Evolutionary conservation across 2,797 vertebrate genomes (phyloP).

Genomic region (Neosilurus mollespiculum): DNA sequence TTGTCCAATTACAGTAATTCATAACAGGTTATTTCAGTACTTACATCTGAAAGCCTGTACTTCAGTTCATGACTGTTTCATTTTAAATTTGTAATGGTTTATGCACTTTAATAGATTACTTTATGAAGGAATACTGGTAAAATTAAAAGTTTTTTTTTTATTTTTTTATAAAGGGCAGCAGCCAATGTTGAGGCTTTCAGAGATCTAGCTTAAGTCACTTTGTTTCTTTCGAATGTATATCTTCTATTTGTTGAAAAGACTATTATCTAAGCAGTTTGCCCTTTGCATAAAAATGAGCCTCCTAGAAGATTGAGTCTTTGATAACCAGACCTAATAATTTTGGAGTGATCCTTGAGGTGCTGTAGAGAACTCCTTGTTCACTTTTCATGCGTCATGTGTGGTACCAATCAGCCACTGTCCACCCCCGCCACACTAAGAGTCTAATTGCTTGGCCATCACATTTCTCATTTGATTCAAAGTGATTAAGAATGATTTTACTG

Average conservation of each 20-base stretch:
- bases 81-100: background rate
- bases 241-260: background rate
- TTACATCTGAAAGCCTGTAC: too few species aligned
- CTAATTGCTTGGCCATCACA: slow-evolving; percentile 30
- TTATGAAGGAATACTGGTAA: background rate
- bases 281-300: slow-evolving; percentile 12
- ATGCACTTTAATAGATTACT: background rate
- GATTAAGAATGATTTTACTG: slow-evolving; percentile 29
- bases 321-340: slow-evolving; percentile 16
- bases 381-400: slow-evolving; percentile 37
- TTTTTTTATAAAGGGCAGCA: background rate
- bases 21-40: too few species aligned
- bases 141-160: too few species aligned
- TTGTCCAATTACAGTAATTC: too few species aligned
- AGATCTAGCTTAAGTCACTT: background rate
- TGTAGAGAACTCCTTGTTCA: slow-evolving; percentile 33
- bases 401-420: slow-evolving; percentile 30
- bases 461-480: background rate
- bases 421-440: slow-evolving; percentile 33
- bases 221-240: background rate
- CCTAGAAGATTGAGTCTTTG: slow-evolving; percentile 9
- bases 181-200: background rate
- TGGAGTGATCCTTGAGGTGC: slow-evolving; percentile 29
- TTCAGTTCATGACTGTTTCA: background rate
- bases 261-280: slow-evolving; percentile 6